Conservation (phyloP, 2,113 vertebrate species). For the Pygoscelis antarcticus region DNA sequence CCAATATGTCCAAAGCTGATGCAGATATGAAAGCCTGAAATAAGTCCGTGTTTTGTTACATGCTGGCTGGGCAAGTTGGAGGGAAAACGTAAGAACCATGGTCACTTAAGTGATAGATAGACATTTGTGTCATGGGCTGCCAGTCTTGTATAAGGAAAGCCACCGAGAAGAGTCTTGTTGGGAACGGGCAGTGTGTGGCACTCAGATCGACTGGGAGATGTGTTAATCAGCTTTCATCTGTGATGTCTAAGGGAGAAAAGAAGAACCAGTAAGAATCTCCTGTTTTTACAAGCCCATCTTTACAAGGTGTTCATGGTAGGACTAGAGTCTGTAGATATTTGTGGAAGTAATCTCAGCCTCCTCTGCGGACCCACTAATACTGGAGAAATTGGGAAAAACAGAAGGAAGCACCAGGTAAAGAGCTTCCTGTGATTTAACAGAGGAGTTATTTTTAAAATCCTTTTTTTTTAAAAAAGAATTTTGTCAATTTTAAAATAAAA, state of each 20-base stretch:
- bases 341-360: background rate
- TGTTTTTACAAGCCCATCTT: background rate
- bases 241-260: background rate
- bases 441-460: background rate
- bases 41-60: background rate
- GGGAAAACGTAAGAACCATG: background rate
- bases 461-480: background rate
- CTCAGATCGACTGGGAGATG: fast-evolving
- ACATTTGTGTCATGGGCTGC: background rate
- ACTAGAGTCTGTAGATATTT: background rate
- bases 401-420: background rate
- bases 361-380: background rate
- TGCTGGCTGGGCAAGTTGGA: background rate
- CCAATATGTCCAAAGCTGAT: background rate
- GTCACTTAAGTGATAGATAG: background rate
- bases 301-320: background rate
- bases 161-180: background rate
- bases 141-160: background rate
- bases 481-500: background rate
- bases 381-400: background rate
- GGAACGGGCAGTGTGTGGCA: background rate
- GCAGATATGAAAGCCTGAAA: background rate
- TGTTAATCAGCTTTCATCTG: background rate
- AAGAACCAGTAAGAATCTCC: background rate
- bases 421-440: background rate